Base-by-base conservation (phyloP, 2,888 invertebrate genomes). In the Hybos culiciformis region DNA sequence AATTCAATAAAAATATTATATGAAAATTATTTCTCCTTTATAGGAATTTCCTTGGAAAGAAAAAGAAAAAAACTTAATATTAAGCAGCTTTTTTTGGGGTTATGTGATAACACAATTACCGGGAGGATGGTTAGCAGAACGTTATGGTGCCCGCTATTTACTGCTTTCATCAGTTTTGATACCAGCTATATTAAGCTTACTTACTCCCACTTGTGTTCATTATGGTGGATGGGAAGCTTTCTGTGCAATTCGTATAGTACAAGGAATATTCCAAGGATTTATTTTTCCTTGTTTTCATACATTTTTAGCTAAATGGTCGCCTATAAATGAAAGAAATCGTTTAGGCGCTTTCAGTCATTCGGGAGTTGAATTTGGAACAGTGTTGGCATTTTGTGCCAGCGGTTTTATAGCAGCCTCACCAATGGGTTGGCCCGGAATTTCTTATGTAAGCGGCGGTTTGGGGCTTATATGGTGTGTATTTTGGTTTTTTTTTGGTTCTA, bases 61-160 rank as follows among this genome's bases (percentile, higher is more conserved):
- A 15, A 52, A 59, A 17, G 65, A 69, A 1, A 72, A 72, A 48
- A 72, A 74, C 0, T 60, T 67, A 6, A 63, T 77, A 1, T 55
- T 77, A 3, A 74, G 76, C 19, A 71, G 78, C 0, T 78, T 77
- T 49, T 75, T 78, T 53, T 72, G 76, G 59, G 79, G 79, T 1
- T 77, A 78, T 48, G 68, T 75, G 1, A 45, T 74, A 8, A 68
- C 70, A 50, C 64, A 70, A 47, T 56, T 78, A n/a, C 72, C 75
- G 0, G 73, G 74, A 1, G 80, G 81, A 1, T 72, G 77, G 48
- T 56, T 84, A 12, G 78, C 80, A 0, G 78, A 78, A 50, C 68
- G 68, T n/a, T 75, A 77, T 56, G 83, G 84, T 2, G 77, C 80
- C 1, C 75, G 77, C 42, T 68, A 70, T 41, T 60, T 84, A 2